phyloP scores from a whole-genome alignment of 2,888 invertebrate genomes.

The Phaonia tiefii region DNA sequence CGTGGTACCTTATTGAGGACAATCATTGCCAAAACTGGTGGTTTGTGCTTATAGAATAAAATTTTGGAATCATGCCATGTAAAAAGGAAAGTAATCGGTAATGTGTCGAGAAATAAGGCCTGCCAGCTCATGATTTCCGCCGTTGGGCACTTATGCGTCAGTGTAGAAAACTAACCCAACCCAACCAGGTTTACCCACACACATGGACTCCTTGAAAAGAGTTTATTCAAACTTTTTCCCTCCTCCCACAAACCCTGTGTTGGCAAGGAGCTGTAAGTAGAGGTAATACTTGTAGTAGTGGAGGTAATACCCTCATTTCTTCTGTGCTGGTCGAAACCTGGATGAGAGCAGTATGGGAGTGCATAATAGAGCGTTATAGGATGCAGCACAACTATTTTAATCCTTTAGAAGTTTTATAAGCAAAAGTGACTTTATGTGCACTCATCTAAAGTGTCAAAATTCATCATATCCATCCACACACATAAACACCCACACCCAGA shows the following conservation, averaged over 20 bases:
- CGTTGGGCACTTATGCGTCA: no score
- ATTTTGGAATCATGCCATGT: no score
- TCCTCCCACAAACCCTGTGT: neutral
- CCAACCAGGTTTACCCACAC: conserved; percentile 16
- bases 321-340: conserved; percentile 28
- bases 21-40: no score
- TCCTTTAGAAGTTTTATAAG: conserved; percentile 74
- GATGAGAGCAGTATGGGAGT: neutral
- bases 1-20: no score
- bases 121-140: no score
- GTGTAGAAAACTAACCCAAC: no score
- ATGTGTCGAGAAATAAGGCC: no score
- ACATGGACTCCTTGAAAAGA: conserved; percentile 17
- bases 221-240: conserved; percentile 51
- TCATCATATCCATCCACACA: conserved; percentile 71
- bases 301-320: conserved; percentile 46
- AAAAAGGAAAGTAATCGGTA: no score
- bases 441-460: conserved; percentile 73
- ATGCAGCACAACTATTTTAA: conserved; percentile 73
- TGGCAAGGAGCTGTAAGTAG: neutral
- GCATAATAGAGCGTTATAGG: conserved; percentile 15
- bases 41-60: no score
- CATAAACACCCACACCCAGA: neutral
- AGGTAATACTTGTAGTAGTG: neutral
- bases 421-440: conserved; percentile 75